phyloP scores from a whole-genome alignment of 2,797 vertebrate genomes.

The Poeciliopsis gracilis region DNA sequence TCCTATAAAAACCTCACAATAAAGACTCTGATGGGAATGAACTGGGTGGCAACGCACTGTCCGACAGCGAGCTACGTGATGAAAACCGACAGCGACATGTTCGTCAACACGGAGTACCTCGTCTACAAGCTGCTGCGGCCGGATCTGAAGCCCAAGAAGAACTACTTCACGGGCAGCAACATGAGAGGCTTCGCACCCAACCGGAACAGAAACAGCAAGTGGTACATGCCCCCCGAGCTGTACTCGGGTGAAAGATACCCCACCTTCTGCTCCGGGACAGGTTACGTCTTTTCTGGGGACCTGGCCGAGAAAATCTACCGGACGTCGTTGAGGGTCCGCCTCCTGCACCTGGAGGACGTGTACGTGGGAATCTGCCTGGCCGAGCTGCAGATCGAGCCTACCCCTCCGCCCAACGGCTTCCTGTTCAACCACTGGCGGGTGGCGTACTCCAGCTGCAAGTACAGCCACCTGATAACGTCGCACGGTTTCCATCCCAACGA shows the following conservation, averaged over 20 bases:
- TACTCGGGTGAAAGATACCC: conserved; percentile 92
- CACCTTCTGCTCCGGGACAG: conserved; percentile 98
- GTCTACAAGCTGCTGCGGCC: conserved; percentile 91
- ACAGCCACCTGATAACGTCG: conserved; percentile 96
- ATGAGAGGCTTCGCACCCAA: conserved; percentile 93
- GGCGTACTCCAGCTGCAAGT: conserved; percentile 97
- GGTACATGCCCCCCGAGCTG: conserved; percentile 94
- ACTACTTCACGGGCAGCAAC: conserved; percentile 94
- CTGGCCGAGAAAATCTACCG: conserved; percentile 90
- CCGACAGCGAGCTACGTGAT: conserved; percentile 89
- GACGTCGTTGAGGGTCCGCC: conserved; percentile 85
- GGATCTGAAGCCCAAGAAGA: conserved; percentile 82
- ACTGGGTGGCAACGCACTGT: conserved; percentile 94
- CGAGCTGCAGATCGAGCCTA: conserved; percentile 89
- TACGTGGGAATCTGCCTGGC: conserved; percentile 95
- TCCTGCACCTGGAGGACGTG: conserved; percentile 94
- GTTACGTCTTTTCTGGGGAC: conserved; percentile 97
- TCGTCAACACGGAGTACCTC: conserved; percentile 95
- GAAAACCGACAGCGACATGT: conserved; percentile 99
- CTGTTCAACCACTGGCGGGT: conserved; percentile 99
- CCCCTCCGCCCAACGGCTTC: conserved; percentile 91
- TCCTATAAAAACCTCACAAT: conserved; percentile 95
- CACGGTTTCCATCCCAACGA: conserved; percentile 95
- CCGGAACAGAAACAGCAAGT: conserved; percentile 94
- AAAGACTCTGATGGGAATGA: conserved; percentile 98